Evolutionary conservation across 2,113 vertebrate genomes (phyloP).

Genomic region (Ariopsis seemanni): DNA sequence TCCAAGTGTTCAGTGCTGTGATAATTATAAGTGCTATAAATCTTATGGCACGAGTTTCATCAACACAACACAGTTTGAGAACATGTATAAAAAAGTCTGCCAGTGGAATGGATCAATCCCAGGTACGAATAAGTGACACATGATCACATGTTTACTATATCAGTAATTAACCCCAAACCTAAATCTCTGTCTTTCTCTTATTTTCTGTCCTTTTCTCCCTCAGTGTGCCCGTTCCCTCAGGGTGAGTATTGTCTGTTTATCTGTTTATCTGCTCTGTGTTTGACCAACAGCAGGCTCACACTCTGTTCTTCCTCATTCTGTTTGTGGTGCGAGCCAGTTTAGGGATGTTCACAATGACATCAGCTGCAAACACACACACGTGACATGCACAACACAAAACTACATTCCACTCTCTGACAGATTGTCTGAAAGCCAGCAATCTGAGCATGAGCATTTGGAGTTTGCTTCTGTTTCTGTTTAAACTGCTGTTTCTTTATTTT

Average conservation of each 20-base stretch:
- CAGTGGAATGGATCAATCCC: background rate
- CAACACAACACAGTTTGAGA: background rate
- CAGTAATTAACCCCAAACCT: background rate
- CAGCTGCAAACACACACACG: background rate
- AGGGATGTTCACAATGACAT: background rate
- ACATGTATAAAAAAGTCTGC: background rate
- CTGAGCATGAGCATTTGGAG: too few species aligned
- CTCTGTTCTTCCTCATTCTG: background rate
- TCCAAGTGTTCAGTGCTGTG: background rate
- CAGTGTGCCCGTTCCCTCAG: background rate
- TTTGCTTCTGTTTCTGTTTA: too few species aligned
- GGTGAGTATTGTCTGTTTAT: background rate
- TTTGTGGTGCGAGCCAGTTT: background rate
- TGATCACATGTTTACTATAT: background rate
- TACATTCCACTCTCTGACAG: too few species aligned
- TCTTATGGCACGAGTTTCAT: background rate
- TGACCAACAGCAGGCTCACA: background rate
- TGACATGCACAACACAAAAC: too few species aligned
- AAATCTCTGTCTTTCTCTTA: background rate
- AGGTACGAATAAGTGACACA: background rate
- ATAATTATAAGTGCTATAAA: background rate
- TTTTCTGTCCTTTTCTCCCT: background rate
- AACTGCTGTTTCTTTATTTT: background rate
- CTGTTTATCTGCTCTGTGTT: background rate
- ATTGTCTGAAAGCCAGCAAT: too few species aligned